Percentiles rank a stretch among this genome's conserved stretches.
Evolutionary conservation across 2,888 invertebrate genomes (phyloP).

Genomic region (Yponomeuta malinellus): DNA sequence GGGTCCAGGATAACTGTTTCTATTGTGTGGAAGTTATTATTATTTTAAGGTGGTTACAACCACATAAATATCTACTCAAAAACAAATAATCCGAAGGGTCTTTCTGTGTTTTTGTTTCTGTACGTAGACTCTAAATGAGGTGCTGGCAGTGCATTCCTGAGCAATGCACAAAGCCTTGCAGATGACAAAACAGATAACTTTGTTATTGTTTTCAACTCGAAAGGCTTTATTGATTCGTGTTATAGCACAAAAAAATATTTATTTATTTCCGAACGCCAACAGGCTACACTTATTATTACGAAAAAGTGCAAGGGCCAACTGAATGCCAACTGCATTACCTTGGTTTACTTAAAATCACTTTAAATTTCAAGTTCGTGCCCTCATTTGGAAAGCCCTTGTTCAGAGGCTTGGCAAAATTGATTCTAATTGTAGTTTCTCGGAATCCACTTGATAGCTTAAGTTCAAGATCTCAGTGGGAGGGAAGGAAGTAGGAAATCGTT

Average conservation of each 20-base stretch:
- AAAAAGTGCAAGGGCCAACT: no score
- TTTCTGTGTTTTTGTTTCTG: not conserved
- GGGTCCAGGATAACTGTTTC: no score
- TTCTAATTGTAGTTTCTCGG: not conserved
- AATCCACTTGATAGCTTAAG: not conserved
- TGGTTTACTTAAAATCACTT: not conserved
- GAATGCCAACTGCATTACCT: no score
- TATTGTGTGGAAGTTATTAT: not conserved
- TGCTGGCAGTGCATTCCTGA: constrained; percentile 8
- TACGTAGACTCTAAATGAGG: not conserved
- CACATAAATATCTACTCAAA: not conserved
- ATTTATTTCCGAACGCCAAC: not conserved
- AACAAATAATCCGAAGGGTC: not conserved
- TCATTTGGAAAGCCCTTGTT: not conserved
- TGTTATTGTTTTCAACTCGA: not conserved
- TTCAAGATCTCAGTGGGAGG: not conserved
- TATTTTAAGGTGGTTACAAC: not conserved
- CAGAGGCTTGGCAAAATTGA: not conserved
- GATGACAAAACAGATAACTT: not conserved
- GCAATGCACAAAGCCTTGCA: constrained; percentile 2
- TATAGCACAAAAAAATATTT: not conserved
- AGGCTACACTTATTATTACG: no score
- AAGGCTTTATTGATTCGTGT: not conserved
- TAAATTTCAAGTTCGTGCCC: not conserved
- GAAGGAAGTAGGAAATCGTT: not conserved